Conservation (phyloP, 1,140 invertebrate genomes). For the Platorchestia sp. region DNA sequence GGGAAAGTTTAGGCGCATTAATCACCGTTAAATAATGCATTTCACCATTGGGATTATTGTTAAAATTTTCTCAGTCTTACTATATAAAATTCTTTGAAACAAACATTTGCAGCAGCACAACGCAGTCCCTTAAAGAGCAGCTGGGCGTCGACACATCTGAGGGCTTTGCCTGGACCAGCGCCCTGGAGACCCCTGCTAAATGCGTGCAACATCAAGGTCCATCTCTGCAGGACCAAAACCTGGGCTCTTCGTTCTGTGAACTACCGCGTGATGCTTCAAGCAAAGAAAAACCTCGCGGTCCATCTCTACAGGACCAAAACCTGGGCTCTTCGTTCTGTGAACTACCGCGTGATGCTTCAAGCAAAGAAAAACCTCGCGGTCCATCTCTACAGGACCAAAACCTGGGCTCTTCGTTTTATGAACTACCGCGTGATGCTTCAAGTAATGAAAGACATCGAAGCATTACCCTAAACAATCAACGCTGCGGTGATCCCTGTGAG, state of each 20-base stretch:
- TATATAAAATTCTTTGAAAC: not conserved
- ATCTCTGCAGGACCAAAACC: not conserved
- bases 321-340: not conserved
- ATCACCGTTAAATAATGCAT: not conserved
- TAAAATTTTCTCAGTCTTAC: not conserved
- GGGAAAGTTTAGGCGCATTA: not conserved
- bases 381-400: not conserved
- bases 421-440: not conserved
- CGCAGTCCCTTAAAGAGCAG: not conserved
- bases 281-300: not conserved
- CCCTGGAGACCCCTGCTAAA: not conserved
- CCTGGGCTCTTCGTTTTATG: not conserved
- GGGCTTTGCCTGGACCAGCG: not conserved
- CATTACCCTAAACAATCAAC: not conserved
- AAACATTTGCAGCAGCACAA: not conserved
- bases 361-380: not conserved
- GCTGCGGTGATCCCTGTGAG: not conserved
- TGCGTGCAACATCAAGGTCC: not conserved
- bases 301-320: not conserved
- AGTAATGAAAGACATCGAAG: not conserved
- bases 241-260: not conserved
- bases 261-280: not conserved
- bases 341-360: not conserved
- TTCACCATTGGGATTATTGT: not conserved
- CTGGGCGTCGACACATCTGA: not conserved